Conservation (phyloP, 2,797 vertebrate species). For the Euphonia xanthogaster region DNA sequence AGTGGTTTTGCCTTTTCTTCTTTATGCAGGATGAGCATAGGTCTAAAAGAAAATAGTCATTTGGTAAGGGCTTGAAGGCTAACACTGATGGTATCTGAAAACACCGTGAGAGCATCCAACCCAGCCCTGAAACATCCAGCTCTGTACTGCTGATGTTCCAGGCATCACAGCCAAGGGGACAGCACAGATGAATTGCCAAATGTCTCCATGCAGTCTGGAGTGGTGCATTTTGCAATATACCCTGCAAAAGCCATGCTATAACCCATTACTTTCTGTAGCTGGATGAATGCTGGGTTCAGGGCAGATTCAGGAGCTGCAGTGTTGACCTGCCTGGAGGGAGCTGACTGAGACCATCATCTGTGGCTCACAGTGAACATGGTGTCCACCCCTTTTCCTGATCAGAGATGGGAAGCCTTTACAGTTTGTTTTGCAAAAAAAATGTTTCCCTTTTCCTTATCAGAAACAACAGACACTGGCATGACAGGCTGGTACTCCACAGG, state of each 20-base stretch:
- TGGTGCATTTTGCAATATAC: neutral
- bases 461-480: neutral
- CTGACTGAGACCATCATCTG: neutral
- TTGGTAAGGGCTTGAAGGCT: neutral
- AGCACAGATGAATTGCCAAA: neutral
- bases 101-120: neutral
- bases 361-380: neutral
- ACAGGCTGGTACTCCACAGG: neutral
- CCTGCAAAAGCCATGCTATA: neutral
- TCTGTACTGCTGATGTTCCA: neutral
- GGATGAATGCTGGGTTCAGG: rapidly evolving
- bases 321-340: neutral
- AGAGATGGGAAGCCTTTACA: neutral
- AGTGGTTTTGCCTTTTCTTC: neutral
- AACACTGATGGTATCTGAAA: neutral
- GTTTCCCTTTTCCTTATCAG: neutral
- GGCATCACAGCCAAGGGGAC: neutral
- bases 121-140: neutral
- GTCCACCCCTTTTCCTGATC: neutral
- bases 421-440: neutral
- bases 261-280: neutral
- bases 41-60: neutral
- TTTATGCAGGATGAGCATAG: neutral
- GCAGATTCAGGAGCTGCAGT: neutral
- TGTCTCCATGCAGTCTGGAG: neutral